Conservation (phyloP, 2,888 invertebrate genomes). For the Drosophila mettleri region DNA sequence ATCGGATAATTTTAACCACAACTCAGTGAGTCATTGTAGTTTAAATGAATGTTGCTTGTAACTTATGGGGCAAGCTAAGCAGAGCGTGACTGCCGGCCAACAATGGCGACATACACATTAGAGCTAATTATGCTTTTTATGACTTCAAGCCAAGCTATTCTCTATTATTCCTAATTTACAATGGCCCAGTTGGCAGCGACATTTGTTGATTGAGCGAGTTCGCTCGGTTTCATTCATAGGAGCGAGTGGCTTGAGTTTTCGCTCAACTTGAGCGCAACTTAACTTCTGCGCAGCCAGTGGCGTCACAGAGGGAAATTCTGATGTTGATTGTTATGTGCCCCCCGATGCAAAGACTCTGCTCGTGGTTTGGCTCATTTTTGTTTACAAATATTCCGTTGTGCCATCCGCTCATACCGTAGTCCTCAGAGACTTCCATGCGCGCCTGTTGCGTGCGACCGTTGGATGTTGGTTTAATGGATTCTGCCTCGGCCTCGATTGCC, state of each 20-base stretch:
- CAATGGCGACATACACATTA: slow-evolving; percentile 39
- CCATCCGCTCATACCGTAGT: slow-evolving; percentile 9
- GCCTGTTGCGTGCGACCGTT: slow-evolving; percentile 66
- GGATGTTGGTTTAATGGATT: slow-evolving; percentile 28
- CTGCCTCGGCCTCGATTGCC: slow-evolving; percentile 22
- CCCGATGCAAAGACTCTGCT: slow-evolving; percentile 14
- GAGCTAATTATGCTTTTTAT: slow-evolving; percentile 33
- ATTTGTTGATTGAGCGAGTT: slow-evolving; percentile 14
- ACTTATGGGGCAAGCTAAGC: background rate
- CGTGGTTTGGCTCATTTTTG: slow-evolving; percentile 36
- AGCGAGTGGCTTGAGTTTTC: slow-evolving; percentile 4
- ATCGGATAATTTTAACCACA: background rate
- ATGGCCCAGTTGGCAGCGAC: slow-evolving; percentile 21
- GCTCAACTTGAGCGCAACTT: slow-evolving; percentile 38
- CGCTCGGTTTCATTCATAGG: slow-evolving; percentile 39
- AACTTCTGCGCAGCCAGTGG: slow-evolving; percentile 36
- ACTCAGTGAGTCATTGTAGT: slow-evolving; percentile 11
- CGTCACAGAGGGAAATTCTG: background rate
- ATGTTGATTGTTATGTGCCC: background rate
- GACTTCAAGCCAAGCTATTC: slow-evolving; percentile 26
- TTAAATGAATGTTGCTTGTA: slow-evolving; percentile 1
- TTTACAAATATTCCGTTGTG: slow-evolving; percentile 59
- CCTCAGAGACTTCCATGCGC: slow-evolving; percentile 57
- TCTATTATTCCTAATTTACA: slow-evolving; percentile 35
- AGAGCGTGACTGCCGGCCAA: slow-evolving; percentile 17